phyloP scores from a whole-genome alignment of 30 jellyfish, hydroid and myxozoan genomes.

The Rhopilema esculentum region DNA sequence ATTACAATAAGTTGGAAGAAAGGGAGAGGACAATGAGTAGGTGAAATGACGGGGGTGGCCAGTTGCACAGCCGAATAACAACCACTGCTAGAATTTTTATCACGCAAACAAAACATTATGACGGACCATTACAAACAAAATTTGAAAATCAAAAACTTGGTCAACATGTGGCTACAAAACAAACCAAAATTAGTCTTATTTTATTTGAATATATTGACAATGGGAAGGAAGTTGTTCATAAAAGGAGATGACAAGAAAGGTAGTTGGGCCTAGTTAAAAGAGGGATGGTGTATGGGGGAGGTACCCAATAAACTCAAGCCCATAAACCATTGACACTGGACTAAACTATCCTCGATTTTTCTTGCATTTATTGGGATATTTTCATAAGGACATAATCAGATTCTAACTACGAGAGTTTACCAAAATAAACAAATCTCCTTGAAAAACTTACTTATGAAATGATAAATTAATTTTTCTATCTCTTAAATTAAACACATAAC shows the following conservation, averaged over 20 bases:
- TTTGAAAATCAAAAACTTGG: background rate
- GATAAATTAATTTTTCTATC: too few species aligned
- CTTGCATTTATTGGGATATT: too few species aligned
- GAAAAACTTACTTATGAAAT: too few species aligned
- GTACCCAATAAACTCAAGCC: too few species aligned
- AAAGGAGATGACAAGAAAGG: background rate
- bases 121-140: background rate
- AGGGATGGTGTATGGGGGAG: background rate
- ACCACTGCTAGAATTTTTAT: background rate
- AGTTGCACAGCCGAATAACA: background rate
- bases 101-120: background rate
- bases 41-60: slow-evolving; percentile 31
- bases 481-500: too few species aligned
- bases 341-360: too few species aligned
- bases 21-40: background rate
- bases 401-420: too few species aligned
- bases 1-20: slow-evolving; percentile 42
- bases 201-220: background rate
- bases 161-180: background rate
- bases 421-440: too few species aligned
- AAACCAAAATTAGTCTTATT: too few species aligned
- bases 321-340: too few species aligned
- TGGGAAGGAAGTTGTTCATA: background rate
- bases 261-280: background rate
- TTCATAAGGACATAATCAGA: too few species aligned